Evolutionary conservation across 2,113 vertebrate genomes (phyloP), one percentile per base, ranked within the genome.

Genomic region (Eptesicus fuscus): DNA sequence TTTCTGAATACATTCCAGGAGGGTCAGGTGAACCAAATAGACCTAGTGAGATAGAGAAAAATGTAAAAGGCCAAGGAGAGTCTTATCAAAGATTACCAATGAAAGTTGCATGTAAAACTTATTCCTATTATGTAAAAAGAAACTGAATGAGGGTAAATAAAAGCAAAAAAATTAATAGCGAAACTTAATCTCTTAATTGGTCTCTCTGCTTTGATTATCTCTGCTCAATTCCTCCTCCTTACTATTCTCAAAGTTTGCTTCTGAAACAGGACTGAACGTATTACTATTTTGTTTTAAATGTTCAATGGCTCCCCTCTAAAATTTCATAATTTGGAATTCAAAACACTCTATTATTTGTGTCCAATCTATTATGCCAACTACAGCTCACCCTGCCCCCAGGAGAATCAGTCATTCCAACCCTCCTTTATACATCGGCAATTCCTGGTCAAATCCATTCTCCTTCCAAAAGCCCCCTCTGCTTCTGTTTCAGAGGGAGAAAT

Each of bases 51-150:
- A 82, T 30, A 71, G 30, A 90, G 20, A 42, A 69, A 91, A 83
- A 94, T 95, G 74, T 59, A 95, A 92, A 94, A 69, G 42, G 82
- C 71, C 80, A 87, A 89, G 23, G 65, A 90, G 87, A 84, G 2
- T 44, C 49, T 90, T 25, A 9, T 79, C 67, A 77, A 93, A 2
- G 44, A 93, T 87, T 87, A 95, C 67, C 80, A 91, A 25, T 61
- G 56, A 44, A 84, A 71, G 73, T 11, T 70, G 20, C 37, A 44
- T 59, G 44, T 69, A 93, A 96, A 95, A 93, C 12, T 61, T 20
- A 47, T 35, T 71, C 32, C 25, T 70, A 3, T 69, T 84, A 59
- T 47, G 3, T 83, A 83, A 85, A 92, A 93, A 63, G 65, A 87
- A 91, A 86, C 35, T 40, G 71, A 92, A 82, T 5, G 32, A 40